Evolutionary conservation across 2,113 vertebrate genomes (phyloP).

Genomic region (Oriolus oriolus): DNA sequence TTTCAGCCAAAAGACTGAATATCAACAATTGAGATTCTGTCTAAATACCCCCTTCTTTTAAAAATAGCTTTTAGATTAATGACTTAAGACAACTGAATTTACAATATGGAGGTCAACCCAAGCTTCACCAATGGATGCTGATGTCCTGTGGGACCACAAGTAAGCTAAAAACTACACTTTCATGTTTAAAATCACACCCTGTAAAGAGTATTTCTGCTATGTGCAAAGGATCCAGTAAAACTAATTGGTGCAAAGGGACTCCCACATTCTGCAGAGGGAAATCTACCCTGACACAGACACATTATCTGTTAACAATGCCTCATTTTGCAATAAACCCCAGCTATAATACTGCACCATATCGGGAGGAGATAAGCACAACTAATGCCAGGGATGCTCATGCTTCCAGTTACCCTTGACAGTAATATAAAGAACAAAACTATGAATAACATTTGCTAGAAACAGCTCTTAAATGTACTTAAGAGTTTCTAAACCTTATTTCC

Average conservation of each 20-base stretch:
- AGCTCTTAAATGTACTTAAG: neutral
- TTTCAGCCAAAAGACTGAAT: neutral
- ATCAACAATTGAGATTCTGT: neutral
- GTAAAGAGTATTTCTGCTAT: neutral
- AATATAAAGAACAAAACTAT: neutral
- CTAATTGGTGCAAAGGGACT: neutral
- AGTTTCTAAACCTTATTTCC: neutral
- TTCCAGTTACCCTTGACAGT: neutral
- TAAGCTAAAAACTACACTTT: neutral
- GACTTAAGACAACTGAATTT: neutral
- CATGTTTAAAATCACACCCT: neutral
- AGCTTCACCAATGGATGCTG: rapidly evolving
- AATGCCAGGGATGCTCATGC: neutral
- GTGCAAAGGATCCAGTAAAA: neutral
- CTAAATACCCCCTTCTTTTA: neutral
- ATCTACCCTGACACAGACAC: neutral
- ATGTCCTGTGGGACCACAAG: neutral
- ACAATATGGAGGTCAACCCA: neutral
- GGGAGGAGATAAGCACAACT: neutral
- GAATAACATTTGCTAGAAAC: neutral
- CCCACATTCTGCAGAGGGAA: neutral
- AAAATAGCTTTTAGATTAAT: neutral
- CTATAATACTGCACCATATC: neutral
- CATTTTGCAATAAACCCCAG: neutral
- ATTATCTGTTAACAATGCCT: neutral